Base-by-base conservation (phyloP, 2,888 invertebrate genomes). In the Catotricha subobsoleta region DNA sequence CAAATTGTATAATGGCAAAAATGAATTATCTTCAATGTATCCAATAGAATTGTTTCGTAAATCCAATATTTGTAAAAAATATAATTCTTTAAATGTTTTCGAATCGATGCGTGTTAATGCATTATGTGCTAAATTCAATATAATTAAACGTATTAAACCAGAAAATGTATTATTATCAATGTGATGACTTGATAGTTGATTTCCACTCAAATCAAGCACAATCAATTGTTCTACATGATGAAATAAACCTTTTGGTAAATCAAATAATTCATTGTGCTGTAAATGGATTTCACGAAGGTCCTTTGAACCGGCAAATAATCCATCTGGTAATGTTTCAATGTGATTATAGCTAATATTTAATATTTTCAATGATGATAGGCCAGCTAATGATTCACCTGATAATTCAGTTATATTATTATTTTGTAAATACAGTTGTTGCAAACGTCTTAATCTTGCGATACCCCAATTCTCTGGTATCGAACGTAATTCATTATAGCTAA, bases 291-390 rank as follows among this genome's bases (percentile, higher is more conserved):
- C 86, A 45, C 81, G 72, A 42, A 86, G 64, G 56, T 87, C 84
- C 52, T 80, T 73, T 45, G 80, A 80, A 50, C 80, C 78, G 34
- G 79, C 74, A 60, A 92, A 87, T 43, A 88, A 60, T 35, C 79
- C 79, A 51, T 81, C 76, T 1, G 91, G 90, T 54, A 92, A 61
- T 15, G 76, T 74, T 50, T 77, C 78, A 51, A 94, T 65, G 48
- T 74, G 74, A 61, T 94, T 94, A 59, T 80, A 79, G 49, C 88
- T 84, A 55, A 90, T 68, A 67, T 92, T 88, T 40, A 94, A 63
- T 28, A 81, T 74, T 51, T 81, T 73, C 58, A 92, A 66, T 37
- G 80, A 78, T 29, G 76, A 73, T 39, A 91, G 68, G 33, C 84
- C 83, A 45, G 76, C 72, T 48, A 91, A 71, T 15, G 86, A 76